Percentiles rank a stretch among this genome's conserved stretches.
These are phyloP conservation scores for Troides helena DNA, from an alignment of 2,888 invertebrate species.

Conservation along the genomic window DNA sequence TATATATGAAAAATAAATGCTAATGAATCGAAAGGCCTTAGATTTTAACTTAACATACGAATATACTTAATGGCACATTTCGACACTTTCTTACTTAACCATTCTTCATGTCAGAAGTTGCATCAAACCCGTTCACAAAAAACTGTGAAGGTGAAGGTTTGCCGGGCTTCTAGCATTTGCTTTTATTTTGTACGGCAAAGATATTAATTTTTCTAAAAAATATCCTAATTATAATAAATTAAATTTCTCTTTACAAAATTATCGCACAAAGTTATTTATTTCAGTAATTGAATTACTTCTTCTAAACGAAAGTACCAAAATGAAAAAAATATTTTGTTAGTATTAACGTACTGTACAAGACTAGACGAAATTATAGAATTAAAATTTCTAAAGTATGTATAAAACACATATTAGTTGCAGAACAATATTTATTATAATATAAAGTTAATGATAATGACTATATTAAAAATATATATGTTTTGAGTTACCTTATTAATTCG, in stretches of 20 bases:
- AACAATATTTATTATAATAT: background rate
- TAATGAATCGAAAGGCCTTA: conserved; percentile 11
- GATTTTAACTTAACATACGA: conserved; percentile 14
- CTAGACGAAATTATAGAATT: too few relatives aligned
- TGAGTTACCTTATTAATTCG: background rate
- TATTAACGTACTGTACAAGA: too few relatives aligned
- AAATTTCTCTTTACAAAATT: too few relatives aligned
- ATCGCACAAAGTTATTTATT: too few relatives aligned
- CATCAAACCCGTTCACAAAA: conserved; percentile 19
- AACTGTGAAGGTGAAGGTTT: conserved; percentile 13
- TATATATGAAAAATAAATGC: background rate
- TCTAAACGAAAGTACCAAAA: too few relatives aligned
- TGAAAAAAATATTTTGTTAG: too few relatives aligned
- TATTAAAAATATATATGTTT: background rate
- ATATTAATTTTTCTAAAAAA: too few relatives aligned
- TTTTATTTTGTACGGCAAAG: too few relatives aligned
- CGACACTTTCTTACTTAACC: conserved; percentile 23
- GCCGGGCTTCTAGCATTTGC: background rate
- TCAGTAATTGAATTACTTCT: too few relatives aligned
- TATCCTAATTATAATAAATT: too few relatives aligned
- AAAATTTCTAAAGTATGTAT: too few relatives aligned
- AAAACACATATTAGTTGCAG: background rate
- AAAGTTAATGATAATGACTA: background rate
- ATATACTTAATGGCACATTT: conserved; percentile 17
- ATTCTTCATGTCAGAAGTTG: conserved; percentile 19